Evolutionary conservation across 2,888 invertebrate species (phyloP).

Genomic region (Leucophenga montana): DNA sequence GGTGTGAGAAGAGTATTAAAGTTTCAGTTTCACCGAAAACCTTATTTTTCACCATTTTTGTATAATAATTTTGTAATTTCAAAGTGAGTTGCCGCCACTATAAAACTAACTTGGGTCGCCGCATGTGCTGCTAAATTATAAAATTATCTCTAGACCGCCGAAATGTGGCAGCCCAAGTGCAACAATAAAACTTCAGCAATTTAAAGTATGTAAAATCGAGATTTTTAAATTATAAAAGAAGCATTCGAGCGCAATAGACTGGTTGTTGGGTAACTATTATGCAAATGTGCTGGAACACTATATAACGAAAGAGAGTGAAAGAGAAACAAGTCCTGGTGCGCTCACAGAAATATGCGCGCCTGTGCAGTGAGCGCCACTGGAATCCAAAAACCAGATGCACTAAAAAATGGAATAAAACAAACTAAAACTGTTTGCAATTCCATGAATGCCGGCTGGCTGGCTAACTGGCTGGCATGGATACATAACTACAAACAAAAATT

Average conservation of each 20-base stretch:
- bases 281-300: background rate
- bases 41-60: too few species aligned
- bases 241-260: slow-evolving; percentile 4
- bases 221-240: background rate
- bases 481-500: slow-evolving; percentile 37
- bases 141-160: background rate
- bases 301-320: background rate
- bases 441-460: slow-evolving; percentile 1
- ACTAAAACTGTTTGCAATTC: slow-evolving; percentile 9
- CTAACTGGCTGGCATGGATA: background rate
- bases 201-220: background rate
- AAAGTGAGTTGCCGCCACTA: background rate
- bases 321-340: background rate
- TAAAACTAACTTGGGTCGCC: background rate
- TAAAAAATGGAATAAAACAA: background rate
- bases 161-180: background rate
- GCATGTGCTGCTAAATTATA: background rate
- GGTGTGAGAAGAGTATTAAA: too few species aligned
- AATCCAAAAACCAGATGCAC: background rate
- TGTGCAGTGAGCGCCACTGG: slow-evolving; percentile 9
- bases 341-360: background rate
- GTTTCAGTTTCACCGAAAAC: too few species aligned
- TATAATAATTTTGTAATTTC: too few species aligned
- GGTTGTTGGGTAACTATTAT: background rate
- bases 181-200: background rate